Percentiles rank a stretch among this genome's conserved stretches.
Evolutionary conservation across 2,888 invertebrate genomes (phyloP).

Genomic region (Mimumesa dahlbomi): DNA sequence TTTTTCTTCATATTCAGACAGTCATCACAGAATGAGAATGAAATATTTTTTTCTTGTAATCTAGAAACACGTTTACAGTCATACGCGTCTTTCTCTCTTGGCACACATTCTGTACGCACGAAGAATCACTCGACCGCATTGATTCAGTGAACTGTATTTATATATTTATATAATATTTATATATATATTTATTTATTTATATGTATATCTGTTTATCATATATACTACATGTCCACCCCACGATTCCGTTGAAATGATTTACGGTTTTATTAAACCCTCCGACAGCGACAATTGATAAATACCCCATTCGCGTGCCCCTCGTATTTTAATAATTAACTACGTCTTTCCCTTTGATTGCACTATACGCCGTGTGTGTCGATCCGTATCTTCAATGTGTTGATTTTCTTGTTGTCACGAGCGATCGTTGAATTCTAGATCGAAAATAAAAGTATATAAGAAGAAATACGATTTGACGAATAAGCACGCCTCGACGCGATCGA

Average conservation of each 20-base stretch:
- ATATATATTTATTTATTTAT: constrained; percentile 41
- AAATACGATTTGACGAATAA: neutral
- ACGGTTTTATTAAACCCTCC: constrained; percentile 30
- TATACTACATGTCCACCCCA: constrained; percentile 58
- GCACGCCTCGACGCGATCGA: neutral
- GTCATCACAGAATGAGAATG: constrained; percentile 79
- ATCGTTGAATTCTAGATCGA: too few relatives aligned
- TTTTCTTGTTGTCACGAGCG: too few relatives aligned
- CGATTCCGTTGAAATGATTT: constrained; percentile 54
- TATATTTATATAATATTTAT: constrained; percentile 43
- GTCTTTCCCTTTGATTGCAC: too few relatives aligned
- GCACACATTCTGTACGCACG: constrained; percentile 34
- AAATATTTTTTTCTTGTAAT: constrained; percentile 68
- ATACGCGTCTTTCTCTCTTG: constrained; percentile 42
- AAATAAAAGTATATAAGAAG: too few relatives aligned
- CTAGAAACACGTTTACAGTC: constrained; percentile 68
- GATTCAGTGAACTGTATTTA: constrained; percentile 65
- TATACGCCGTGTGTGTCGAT: too few relatives aligned
- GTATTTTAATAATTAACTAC: too few relatives aligned
- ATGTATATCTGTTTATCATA: constrained; percentile 53
- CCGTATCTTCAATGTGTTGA: too few relatives aligned
- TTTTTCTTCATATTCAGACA: constrained; percentile 71
- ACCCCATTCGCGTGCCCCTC: too few relatives aligned
- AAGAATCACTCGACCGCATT: constrained; percentile 51
- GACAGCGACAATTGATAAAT: too few relatives aligned